Evolutionary conservation across 2,888 invertebrate genomes (phyloP), one percentile per base, ranked within the genome.

Genomic region (Drosophila tripunctata): DNA sequence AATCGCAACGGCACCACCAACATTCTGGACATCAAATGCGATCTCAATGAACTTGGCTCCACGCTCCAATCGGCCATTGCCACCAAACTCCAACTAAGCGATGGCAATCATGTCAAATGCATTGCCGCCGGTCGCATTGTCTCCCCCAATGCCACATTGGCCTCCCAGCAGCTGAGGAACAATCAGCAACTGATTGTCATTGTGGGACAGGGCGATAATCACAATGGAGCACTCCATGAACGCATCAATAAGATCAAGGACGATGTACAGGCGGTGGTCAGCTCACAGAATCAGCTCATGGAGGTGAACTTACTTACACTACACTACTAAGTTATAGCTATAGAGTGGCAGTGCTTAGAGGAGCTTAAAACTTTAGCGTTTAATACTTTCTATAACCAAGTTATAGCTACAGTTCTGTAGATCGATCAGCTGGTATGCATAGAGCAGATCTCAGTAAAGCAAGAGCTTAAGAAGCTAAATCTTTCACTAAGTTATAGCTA

Each of bases 151-250:
- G 83, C 88, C 10, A 92, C 90, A 2, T 86, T 96, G 4, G 91
- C 90, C 8, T 90, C 91, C 10, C 95, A 96, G 82, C 93, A 93
- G 33, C 54, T 96, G 1, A 94, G 93, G 90, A 95, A 95, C 89
- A 95, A 95, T 43, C 93, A 93, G 12, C 94, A 94, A 79, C 91
- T 96, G 5, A 93, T 96, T 92, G 95, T 94, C 0, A 91, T 95
- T 0, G 90, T 92, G 57, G 92, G 92, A 4, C 86, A 87, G 17
- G 64, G 27, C 0, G 55, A 68, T 3, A 90, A 92, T 69, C 90
- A 92, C 17, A 93, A 94, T 66, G 93, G 93, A 71, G 92, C 91
- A 0, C 91, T 93, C 88, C 93, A 94, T 65, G 92, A 92, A 79
- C 92, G 93, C 66, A 93, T 94, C 91, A 92, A 91, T 54, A 89